A percentile compares a stretch with the other conserved stretches of the same genome.
Evolutionary conservation across 37 sponge, comb jelly and placozoan species (phyloP).

Genomic region (Crambe crambe): DNA sequence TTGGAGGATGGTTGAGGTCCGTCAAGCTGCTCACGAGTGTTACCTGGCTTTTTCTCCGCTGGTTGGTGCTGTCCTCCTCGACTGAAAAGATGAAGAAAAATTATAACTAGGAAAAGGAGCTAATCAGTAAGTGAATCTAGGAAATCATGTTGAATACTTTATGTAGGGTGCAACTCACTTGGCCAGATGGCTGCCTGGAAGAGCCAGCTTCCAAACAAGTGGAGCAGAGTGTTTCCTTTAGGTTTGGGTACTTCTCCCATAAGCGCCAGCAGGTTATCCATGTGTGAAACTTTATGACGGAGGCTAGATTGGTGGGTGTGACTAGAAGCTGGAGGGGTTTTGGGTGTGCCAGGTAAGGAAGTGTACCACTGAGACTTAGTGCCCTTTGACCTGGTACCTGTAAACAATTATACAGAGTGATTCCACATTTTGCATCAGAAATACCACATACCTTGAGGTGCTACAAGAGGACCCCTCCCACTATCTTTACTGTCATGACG

Average conservation of each 20-base stretch:
- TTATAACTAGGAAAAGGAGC: background rate
- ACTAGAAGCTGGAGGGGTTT: background rate
- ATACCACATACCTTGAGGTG: background rate
- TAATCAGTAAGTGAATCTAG: background rate
- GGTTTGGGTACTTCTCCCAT: slow-evolving; percentile 30
- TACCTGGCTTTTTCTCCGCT: background rate
- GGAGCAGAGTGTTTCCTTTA: slow-evolving; percentile 78
- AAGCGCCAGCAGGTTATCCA: too few species aligned
- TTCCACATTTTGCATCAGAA: background rate
- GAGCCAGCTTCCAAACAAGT: slow-evolving; percentile 87
- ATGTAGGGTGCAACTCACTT: background rate
- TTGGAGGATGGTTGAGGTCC: background rate
- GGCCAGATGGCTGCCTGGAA: slow-evolving; percentile 85
- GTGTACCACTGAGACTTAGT: slow-evolving; percentile 3
- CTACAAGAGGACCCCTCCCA: too few species aligned
- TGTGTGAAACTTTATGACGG: background rate
- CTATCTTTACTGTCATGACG: background rate
- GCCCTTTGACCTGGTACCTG: background rate
- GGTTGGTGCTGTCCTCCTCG: background rate
- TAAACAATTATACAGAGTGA: background rate
- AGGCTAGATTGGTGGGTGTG: background rate
- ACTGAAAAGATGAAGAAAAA: background rate
- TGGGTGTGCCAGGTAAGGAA: background rate
- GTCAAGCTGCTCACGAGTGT: slow-evolving; percentile 3
- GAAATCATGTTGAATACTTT: background rate